Evolutionary conservation across 2,113 vertebrate genomes (phyloP), one percentile per base, ranked within the genome.

Genomic region (Martes martes): DNA sequence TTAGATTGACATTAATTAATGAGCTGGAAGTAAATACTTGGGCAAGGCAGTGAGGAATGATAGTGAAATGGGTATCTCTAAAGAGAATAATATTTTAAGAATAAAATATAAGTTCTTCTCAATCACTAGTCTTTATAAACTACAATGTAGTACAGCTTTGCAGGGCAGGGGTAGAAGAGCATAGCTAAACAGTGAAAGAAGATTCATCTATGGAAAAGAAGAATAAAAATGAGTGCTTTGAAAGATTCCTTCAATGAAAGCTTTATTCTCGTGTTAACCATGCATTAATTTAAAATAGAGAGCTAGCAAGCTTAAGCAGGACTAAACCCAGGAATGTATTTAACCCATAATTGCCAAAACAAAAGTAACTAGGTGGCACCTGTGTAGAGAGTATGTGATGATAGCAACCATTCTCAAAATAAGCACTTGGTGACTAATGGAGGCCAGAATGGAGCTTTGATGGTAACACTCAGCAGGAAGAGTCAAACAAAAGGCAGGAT

Each of bases 331-430:
- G 89, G 93, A 97, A 89, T 96, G 96, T 88, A 65, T 97, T 97
- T 96, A 98, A 98, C 80, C 91, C 96, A 65, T 96, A 98, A 98
- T 95, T 98, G 83, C 61, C 95, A 97, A 97, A 98, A 98, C 89
- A 95, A 94, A 95, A 96, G 98, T 91, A 98, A 93, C 96, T 92
- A 94, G 50, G 94, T 95, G 94, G 96, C 42, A 92, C 78, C 96
- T 87, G 16, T 67, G 18, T 79, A 65, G 86, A 80, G 45, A 96
- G 45, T n/a, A 55, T 73, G 91, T 96, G 96, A 97, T 97, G 95
- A 79, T 94, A 98, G 97, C 47, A 93, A 97, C 94, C 97, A 94
- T 61, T 67, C 91, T 89, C 88, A 83, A 96, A 95, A 94, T 96
- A 97, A 98, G 93, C 7, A 55, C 91, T 57, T 92, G 50, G 14